Evolutionary conservation across 2,113 vertebrate species (phyloP).

Genomic region (Pangasianodon hypophthalmus): DNA sequence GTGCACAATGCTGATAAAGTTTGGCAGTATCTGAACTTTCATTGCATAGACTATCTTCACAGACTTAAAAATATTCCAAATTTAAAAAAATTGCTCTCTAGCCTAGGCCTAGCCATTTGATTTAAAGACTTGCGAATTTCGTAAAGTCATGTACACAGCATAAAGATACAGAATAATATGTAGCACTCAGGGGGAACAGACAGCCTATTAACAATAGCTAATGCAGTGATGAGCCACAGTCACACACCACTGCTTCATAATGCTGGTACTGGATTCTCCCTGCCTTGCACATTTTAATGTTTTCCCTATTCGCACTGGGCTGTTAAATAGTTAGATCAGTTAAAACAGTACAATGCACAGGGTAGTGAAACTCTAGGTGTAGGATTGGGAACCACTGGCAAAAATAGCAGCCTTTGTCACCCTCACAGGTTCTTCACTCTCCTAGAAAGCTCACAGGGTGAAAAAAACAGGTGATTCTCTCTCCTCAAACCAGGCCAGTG

Average conservation of each 20-base stretch:
- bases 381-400: neutral
- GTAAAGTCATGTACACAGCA: neutral
- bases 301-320: neutral
- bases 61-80: neutral
- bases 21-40: neutral
- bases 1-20: slow-evolving; percentile 33
- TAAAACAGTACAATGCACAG: neutral
- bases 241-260: neutral
- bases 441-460: slow-evolving; percentile 10
- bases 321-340: neutral
- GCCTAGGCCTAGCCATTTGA: neutral
- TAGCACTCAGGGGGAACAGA: neutral
- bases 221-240: neutral
- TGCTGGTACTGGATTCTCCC: neutral
- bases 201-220: neutral
- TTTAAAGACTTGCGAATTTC: neutral
- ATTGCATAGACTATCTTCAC: neutral
- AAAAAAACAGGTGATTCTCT: slow-evolving; percentile 41
- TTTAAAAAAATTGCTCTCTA: neutral
- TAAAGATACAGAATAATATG: neutral
- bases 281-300: neutral
- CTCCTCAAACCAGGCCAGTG: slow-evolving; percentile 17
- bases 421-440: neutral
- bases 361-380: neutral
- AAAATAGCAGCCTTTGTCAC: neutral